These are phyloP conservation scores for Prunella himalayana DNA, from an alignment of 2,113 vertebrate genomes.

Conservation along the genomic window DNA sequence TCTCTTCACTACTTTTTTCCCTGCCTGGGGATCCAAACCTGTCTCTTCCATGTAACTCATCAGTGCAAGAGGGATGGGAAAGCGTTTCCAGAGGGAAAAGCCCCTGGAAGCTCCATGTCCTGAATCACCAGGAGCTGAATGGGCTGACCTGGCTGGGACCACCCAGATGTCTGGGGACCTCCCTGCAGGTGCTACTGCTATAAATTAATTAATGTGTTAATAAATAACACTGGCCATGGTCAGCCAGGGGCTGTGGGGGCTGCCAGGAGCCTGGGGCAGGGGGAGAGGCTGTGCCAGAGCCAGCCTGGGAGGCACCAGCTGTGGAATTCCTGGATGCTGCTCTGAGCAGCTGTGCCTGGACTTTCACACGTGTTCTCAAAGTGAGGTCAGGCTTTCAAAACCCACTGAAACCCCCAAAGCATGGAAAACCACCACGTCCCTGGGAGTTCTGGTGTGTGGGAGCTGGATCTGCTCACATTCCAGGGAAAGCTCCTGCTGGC, in stretches of 20 bases:
- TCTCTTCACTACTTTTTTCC: neutral
- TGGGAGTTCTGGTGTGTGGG: neutral
- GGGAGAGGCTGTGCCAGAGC: neutral
- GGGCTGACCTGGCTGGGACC: neutral
- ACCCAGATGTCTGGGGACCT: neutral
- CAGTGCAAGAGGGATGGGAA: neutral
- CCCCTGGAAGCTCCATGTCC: neutral
- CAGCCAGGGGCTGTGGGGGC: neutral
- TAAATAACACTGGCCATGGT: neutral
- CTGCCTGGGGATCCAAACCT: neutral
- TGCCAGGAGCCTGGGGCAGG: neutral
- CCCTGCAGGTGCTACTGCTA: neutral
- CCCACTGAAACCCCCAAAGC: neutral
- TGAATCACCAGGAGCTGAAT: neutral
- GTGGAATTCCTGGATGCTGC: neutral
- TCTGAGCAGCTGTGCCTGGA: neutral
- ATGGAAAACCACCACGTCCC: neutral
- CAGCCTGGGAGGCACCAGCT: neutral
- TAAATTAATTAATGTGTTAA: neutral
- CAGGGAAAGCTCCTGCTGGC: neutral
- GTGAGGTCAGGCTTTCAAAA: neutral
- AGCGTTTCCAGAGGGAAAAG: neutral
- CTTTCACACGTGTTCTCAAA: neutral
- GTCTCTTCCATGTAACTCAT: neutral
- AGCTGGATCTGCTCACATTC: neutral